Conservation (phyloP, 2,797 vertebrate genomes). For the Nothura maculosa region DNA sequence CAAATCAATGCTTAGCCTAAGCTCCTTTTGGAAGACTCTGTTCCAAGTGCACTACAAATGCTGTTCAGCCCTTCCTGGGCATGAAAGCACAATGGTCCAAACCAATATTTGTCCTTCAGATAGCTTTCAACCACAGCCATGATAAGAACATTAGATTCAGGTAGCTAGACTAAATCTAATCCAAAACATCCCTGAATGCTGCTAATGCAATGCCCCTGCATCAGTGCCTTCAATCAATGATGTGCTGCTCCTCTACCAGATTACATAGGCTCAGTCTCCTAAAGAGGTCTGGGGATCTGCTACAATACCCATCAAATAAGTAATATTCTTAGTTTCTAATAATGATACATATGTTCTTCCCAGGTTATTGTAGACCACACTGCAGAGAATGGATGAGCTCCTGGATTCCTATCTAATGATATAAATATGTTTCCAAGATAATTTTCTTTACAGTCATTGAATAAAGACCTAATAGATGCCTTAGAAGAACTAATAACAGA, state of each 20-base stretch:
- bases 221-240: not conserved
- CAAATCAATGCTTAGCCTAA: not conserved
- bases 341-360: not conserved
- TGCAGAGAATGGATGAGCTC: not conserved
- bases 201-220: not conserved
- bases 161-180: not conserved
- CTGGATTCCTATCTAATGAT: not conserved
- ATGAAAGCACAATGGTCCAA: not conserved
- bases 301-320: not conserved
- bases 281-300: rapidly evolving
- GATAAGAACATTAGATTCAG: not conserved
- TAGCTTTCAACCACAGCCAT: not conserved
- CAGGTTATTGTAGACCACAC: not conserved
- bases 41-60: not conserved
- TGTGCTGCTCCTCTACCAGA: not conserved
- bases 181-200: not conserved
- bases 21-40: not conserved
- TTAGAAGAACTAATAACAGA: not conserved
- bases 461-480: not conserved
- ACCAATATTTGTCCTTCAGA: not conserved
- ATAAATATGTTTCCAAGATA: not conserved
- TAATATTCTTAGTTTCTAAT: not conserved
- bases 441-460: not conserved
- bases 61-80: not conserved
- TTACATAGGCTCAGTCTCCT: not conserved